phyloP scores from a whole-genome alignment of 2,797 vertebrate genomes.

The Acanthurus lineatus region DNA sequence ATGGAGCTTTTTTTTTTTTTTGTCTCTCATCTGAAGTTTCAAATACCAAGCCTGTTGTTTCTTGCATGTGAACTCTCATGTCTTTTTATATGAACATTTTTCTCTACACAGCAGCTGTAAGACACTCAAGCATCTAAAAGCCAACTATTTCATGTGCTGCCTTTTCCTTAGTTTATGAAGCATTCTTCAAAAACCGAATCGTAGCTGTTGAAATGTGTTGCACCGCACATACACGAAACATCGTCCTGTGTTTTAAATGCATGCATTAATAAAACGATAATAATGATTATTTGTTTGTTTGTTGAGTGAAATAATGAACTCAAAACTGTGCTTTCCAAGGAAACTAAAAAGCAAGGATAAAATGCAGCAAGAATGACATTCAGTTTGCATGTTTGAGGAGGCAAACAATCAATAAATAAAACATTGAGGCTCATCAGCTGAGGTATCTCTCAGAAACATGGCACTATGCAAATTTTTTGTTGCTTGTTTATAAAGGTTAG shows the following conservation, averaged over 20 bases:
- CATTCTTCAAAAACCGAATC: no score
- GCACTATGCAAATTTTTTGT: constrained; percentile 12
- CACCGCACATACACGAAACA: no score
- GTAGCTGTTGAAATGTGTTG: no score
- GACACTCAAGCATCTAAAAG: neutral
- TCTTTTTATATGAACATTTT: constrained; percentile 7
- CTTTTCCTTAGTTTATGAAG: neutral
- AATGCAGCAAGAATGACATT: neutral
- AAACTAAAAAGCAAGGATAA: no score
- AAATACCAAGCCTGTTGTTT: constrained; percentile 17
- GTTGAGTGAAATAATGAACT: no score
- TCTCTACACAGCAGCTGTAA: neutral
- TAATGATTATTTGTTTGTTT: no score
- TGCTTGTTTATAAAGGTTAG: constrained; percentile 21
- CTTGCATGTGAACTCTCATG: neutral
- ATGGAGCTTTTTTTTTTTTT: constrained; percentile 22
- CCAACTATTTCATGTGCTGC: constrained; percentile 1
- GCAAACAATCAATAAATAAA: constrained; percentile 19
- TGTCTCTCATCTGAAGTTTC: constrained; percentile 10
- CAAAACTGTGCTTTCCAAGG: no score
- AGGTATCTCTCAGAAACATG: neutral
- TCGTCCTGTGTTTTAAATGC: no score
- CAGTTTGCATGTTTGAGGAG: neutral
- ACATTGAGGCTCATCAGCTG: constrained; percentile 10
- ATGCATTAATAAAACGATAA: no score